Evolutionary conservation across 2,797 vertebrate species (phyloP), one percentile per base, ranked within the genome.

Genomic region (Acrossocheilus wenchowensis): DNA sequence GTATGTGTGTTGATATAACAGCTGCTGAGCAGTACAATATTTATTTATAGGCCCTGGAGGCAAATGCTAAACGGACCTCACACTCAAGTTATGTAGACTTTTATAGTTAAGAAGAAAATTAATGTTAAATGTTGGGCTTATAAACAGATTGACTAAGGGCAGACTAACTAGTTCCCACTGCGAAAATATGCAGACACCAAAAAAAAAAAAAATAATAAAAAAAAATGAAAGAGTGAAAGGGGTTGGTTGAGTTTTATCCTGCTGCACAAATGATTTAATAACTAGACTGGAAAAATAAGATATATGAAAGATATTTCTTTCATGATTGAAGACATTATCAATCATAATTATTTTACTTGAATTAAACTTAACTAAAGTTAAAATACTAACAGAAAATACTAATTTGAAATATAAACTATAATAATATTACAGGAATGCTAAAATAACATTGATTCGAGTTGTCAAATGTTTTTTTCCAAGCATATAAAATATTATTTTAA

Each of bases 61-160:
- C 75, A 17, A 79, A 85, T 34, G 26, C 50, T 79, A 79, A 71
- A 71, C 39, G 71, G 83, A 85, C 26, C 57, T 85, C 52, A 60
- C 26, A 45, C n/a, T 71, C 26, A 41, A 30, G 74, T 39, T 14
- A 14, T 23, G n/a, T 79, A 17, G 48, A 64, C 26, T 39, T 72
- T 74, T 60, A 14, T 21, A 45, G 69, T 39, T 43, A 66, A 26
- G 23, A 14, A 15, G 15, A 34, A n/a, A 64, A 64, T 2, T 4
- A 23, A 15, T 52, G 26, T 64, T 34, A 54, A 74, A 83, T 15
- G 39, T 62, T 62, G 8, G 21, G 43, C 82, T 50, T 62, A 48
- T 62, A 74, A 83, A 64, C 19, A 6, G 26, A 48, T 64, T 64
- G 11, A 74, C 26, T 7, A 15, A 50, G 21, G 14, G n/a, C 71